These are phyloP conservation scores for Xestia sexstrigata DNA, from an alignment of 2,888 invertebrate genomes.

Conservation along the genomic window DNA sequence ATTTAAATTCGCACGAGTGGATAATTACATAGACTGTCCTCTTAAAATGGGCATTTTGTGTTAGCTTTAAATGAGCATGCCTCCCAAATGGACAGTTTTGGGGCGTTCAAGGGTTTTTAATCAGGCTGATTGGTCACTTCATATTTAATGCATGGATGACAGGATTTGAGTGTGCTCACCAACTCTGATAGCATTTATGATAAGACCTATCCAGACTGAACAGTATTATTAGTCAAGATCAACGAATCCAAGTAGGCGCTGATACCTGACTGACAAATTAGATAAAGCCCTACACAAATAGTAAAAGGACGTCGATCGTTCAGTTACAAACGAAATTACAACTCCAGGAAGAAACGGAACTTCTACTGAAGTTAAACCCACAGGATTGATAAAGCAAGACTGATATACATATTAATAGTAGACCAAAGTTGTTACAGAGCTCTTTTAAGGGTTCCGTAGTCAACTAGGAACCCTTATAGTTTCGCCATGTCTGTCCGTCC, in stretches of 20 bases:
- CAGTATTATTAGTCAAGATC: neutral
- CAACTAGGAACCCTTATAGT: too few species aligned
- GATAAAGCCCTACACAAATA: slow-evolving; percentile 19
- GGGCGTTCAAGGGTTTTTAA: neutral
- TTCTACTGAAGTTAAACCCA: neutral
- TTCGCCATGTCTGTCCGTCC: too few species aligned
- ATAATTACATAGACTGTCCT: slow-evolving; percentile 3
- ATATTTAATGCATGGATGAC: too few species aligned
- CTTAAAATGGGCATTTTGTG: slow-evolving; percentile 8
- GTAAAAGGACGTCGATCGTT: neutral
- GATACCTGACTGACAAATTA: slow-evolving; percentile 7
- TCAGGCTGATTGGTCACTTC: neutral
- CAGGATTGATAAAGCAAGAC: too few species aligned
- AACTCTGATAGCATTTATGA: neutral
- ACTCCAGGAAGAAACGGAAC: neutral
- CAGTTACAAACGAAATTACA: neutral
- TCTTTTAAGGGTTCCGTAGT: too few species aligned
- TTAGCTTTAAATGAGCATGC: neutral
- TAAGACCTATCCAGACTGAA: neutral
- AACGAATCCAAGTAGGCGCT: neutral
- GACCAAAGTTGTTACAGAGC: neutral
- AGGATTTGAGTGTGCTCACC: neutral
- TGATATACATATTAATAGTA: neutral
- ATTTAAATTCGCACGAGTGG: slow-evolving; percentile 17
- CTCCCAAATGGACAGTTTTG: neutral